Evolutionary conservation across 2,797 vertebrate genomes (phyloP).

Genomic region (Serranus cabrilla): DNA sequence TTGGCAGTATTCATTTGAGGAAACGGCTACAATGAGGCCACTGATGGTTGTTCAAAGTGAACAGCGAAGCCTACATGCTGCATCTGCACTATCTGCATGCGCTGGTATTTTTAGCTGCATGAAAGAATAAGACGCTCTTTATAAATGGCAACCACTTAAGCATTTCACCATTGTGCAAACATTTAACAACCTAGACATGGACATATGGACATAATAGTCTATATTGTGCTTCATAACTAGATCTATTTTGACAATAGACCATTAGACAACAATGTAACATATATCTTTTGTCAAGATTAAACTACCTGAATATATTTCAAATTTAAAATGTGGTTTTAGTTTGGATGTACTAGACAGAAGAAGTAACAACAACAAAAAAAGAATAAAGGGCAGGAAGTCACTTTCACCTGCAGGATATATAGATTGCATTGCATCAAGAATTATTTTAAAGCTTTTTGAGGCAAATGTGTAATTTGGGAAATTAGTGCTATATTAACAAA

Average conservation of each 20-base stretch:
- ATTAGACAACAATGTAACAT: neutral
- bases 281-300: neutral
- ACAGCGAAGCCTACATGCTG: neutral
- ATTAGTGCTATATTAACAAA: neutral
- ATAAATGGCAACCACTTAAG: neutral
- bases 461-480: neutral
- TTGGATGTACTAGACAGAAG: neutral
- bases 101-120: neutral
- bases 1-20: slow-evolving; percentile 5
- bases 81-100: neutral
- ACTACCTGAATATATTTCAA: neutral
- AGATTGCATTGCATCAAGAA: neutral
- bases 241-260: neutral
- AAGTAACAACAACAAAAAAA: neutral
- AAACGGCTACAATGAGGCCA: neutral
- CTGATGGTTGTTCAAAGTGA: neutral
- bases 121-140: neutral
- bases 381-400: neutral
- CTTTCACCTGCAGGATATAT: neutral
- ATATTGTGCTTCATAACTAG: neutral
- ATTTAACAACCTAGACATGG: neutral
- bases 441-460: neutral
- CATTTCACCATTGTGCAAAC: neutral
- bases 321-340: neutral
- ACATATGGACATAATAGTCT: too few relatives aligned